Evolutionary conservation across 2,797 vertebrate genomes (phyloP), one percentile per base, ranked within the genome.

Genomic region (Remorina albescens): DNA sequence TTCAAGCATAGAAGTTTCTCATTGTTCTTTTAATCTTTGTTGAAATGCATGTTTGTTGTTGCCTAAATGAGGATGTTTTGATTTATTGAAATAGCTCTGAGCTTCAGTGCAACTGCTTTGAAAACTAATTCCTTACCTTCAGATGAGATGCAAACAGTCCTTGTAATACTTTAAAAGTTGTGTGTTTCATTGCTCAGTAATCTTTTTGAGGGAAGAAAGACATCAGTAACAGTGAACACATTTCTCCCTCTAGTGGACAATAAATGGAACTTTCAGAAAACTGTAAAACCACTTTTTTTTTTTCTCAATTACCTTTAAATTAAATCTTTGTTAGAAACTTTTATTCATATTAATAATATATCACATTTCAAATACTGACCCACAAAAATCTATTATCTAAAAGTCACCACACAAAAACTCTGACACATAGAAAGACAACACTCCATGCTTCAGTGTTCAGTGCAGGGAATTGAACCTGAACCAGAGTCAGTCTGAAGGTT

Each of bases 231-330:
- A 4, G 16, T 50, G 4, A 23, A 41, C 23, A 19, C 54, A 74
- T 66, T 63, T 0, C 15, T 53, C 83, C 90, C 74, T 60, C 90
- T 76, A 2, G 76, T 88, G 91, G 82, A 67, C 32, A 80, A 58
- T 10, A n/a, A 51, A 30, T 32, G 32, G 25, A 61, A 8, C 6
- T 0, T 15, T 5, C 16, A 34, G 10, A 61, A 46, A 69, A 66
- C 18, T 2, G 16, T 56, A 65, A 82, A 88, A 90, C 78, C 44
- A 61, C 63, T n/a, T 61, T 44, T 50, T 86, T 87, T 84, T 87
- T 83, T 51, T 30, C 0, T 76, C 2, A 5, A 58, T 66, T 21
- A 61, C 8, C 8, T 59, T 79, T 60, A 60, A 74, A 81, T 79
- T 4, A 79, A 51, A 79, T 54, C 1, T 57, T 58, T 53, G 16